phyloP scores from a whole-genome alignment of 2,888 invertebrate genomes.

The Arctia plantaginis region DNA sequence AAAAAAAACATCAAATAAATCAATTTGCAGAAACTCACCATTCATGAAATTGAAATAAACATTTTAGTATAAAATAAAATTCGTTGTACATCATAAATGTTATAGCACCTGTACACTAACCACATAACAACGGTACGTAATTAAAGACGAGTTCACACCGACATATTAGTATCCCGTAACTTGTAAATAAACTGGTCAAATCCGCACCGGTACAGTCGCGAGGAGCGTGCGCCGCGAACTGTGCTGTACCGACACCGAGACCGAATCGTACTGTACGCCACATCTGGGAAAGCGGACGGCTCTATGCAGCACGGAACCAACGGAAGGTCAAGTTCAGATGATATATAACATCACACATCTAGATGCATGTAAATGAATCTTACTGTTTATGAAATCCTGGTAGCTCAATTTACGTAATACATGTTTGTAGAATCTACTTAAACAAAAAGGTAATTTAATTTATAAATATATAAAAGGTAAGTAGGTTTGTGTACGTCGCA shows the following conservation, averaged over 20 bases:
- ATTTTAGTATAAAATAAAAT: slow-evolving; percentile 31
- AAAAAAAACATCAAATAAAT: slow-evolving; percentile 11
- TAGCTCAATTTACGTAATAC: slow-evolving; percentile 35
- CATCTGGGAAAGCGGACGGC: slow-evolving; percentile 68
- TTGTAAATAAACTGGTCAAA: slow-evolving; percentile 6
- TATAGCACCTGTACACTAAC: slow-evolving; percentile 56
- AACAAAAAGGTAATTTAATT: not conserved
- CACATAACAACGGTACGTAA: slow-evolving; percentile 51
- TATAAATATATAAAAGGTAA: not conserved
- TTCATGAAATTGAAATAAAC: slow-evolving; percentile 25
- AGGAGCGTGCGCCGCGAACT: slow-evolving; percentile 35
- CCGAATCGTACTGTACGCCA: slow-evolving; percentile 18
- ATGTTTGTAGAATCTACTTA: not conserved
- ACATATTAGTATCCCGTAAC: slow-evolving; percentile 38
- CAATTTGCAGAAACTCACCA: slow-evolving; percentile 39
- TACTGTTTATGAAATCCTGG: slow-evolving; percentile 42
- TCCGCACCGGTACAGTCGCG: slow-evolving; percentile 21
- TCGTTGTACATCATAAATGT: slow-evolving; percentile 44
- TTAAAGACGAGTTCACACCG: slow-evolving; percentile 49
- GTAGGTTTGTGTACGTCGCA: too few species aligned
- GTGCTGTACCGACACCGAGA: slow-evolving; percentile 34
- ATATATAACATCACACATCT: slow-evolving; percentile 55
- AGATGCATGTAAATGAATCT: slow-evolving; percentile 49
- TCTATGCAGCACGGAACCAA: slow-evolving; percentile 60
- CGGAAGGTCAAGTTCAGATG: slow-evolving; percentile 79